Evolutionary conservation across 2,888 invertebrate species (phyloP).

Genomic region (Drosophila nigricruria): DNA sequence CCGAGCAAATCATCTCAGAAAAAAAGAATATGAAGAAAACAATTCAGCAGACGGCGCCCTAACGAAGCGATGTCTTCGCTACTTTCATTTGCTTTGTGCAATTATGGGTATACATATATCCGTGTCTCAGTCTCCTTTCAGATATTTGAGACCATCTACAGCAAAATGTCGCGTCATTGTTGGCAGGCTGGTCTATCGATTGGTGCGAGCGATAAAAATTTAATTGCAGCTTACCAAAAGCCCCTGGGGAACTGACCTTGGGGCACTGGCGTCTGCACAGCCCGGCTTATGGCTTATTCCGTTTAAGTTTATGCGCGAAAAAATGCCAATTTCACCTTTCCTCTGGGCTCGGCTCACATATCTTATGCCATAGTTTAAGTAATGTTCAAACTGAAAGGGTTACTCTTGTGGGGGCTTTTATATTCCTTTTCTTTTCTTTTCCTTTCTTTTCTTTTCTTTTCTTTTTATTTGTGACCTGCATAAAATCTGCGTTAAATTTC

Average conservation of each 20-base stretch:
- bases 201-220: slow-evolving; percentile 38
- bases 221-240: slow-evolving; percentile 46
- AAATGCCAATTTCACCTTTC: slow-evolving; percentile 38
- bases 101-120: slow-evolving; percentile 46
- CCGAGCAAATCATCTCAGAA: slow-evolving; percentile 63
- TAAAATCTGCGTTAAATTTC: slow-evolving; percentile 60
- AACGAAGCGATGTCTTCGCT: slow-evolving; percentile 58
- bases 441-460: not conserved
- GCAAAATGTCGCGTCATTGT: slow-evolving; percentile 46
- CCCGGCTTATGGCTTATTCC: slow-evolving; percentile 25
- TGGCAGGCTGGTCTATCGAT: slow-evolving; percentile 41
- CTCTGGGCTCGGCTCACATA: slow-evolving; percentile 19
- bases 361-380: slow-evolving; percentile 49
- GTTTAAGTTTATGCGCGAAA: slow-evolving; percentile 30
- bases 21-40: not conserved
- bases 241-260: slow-evolving; percentile 39
- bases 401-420: slow-evolving; percentile 16
- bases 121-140: not conserved
- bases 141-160: slow-evolving; percentile 8
- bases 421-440: slow-evolving; percentile 4
- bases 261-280: not conserved
- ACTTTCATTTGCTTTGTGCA: slow-evolving; percentile 69
- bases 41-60: slow-evolving; percentile 37
- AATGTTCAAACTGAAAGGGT: slow-evolving; percentile 44
- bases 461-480: slow-evolving; percentile 41